Conservation (phyloP, 2,797 vertebrate species). For the Catharus ustulatus region DNA sequence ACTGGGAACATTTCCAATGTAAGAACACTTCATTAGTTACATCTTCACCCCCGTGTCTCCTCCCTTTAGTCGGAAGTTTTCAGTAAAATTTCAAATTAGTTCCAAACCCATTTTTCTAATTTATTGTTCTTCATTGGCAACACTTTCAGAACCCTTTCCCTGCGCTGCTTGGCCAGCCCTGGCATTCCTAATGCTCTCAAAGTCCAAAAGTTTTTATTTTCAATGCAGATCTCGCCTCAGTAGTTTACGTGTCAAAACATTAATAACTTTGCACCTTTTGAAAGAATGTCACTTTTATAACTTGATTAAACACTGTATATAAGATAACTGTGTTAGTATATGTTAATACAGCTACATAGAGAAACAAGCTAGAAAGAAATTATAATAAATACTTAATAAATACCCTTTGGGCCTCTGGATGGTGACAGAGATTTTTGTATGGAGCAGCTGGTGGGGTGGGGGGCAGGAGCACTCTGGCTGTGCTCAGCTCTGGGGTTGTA, state of each 20-base stretch:
- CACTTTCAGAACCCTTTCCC: neutral
- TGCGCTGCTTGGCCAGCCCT: neutral
- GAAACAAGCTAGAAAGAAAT: slow-evolving; percentile 47
- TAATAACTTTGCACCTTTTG: slow-evolving; percentile 66
- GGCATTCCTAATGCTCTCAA: neutral
- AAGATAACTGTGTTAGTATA: slow-evolving; percentile 63
- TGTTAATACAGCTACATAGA: slow-evolving; percentile 57
- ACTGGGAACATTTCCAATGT: neutral
- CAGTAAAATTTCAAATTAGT: neutral
- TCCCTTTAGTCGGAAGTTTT: neutral
- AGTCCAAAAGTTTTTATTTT: slow-evolving; percentile 19
- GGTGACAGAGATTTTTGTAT: neutral
- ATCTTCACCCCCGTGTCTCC: neutral
- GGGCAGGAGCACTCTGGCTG: neutral
- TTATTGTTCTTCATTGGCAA: slow-evolving; percentile 9
- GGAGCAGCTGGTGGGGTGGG: neutral
- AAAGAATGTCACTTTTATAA: slow-evolving; percentile 71
- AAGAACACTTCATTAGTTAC: neutral
- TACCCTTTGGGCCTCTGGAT: slow-evolving; percentile 28
- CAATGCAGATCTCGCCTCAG: slow-evolving; percentile 19
- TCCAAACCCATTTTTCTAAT: neutral
- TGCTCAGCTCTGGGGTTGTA: rapidly evolving
- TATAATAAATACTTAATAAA: slow-evolving; percentile 51
- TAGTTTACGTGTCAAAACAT: slow-evolving; percentile 56
- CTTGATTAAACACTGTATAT: slow-evolving; percentile 72